Conservation (phyloP, 2,888 invertebrate genomes). For the Lithodes maja region DNA sequence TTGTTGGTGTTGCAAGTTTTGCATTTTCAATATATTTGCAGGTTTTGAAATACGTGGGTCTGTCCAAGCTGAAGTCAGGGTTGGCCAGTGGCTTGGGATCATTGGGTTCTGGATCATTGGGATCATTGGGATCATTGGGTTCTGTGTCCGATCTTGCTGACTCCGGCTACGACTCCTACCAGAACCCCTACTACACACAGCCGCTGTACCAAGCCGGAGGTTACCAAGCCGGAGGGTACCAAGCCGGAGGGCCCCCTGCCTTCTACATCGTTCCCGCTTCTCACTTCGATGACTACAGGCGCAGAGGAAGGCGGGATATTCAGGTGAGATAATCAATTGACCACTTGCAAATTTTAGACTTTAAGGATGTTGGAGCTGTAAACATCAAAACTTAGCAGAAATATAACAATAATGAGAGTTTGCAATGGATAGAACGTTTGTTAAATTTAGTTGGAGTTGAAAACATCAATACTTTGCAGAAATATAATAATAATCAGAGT, state of each 20-base stretch:
- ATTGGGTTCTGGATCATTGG: background rate
- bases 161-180: slow-evolving; percentile 15
- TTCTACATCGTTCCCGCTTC: slow-evolving; percentile 43
- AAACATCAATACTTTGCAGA: too few species aligned
- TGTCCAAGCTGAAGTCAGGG: slow-evolving; percentile 10
- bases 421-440: background rate
- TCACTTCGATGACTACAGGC: background rate
- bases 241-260: slow-evolving; percentile 12
- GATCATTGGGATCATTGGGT: background rate
- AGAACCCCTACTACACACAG: background rate
- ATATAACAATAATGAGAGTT: too few species aligned
- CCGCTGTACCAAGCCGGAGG: background rate
- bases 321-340: background rate
- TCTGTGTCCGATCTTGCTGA: background rate
- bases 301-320: slow-evolving; percentile 16
- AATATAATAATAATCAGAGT: too few species aligned
- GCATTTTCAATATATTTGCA: background rate
- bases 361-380: too few species aligned
- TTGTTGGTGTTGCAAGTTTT: too few species aligned
- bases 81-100: background rate
- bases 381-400: too few species aligned
- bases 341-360: too few species aligned
- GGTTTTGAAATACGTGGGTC: slow-evolving; percentile 36
- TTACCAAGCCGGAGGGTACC: background rate
- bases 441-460: too few species aligned